phyloP scores from a whole-genome alignment of 30 jellyfish, hydroid and myxozoan species.

The Hydractinia echinata region DNA sequence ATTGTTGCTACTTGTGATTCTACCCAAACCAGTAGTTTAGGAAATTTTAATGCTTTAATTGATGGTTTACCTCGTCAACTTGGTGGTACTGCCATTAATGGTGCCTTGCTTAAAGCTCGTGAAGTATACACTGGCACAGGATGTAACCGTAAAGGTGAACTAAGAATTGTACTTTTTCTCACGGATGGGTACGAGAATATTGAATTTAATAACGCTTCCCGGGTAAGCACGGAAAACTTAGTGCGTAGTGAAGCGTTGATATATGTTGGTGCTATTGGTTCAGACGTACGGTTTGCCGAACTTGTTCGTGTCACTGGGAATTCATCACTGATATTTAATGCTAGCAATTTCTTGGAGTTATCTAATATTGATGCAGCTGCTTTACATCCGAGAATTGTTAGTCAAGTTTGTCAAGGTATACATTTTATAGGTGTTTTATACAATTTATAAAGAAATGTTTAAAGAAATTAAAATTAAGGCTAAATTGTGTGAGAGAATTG shows the following conservation, averaged over 20 bases:
- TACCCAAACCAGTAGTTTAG: neutral
- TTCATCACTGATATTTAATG: neutral
- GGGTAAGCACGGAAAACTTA: neutral
- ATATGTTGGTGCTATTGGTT: slow-evolving; percentile 25
- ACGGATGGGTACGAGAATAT: slow-evolving; percentile 25
- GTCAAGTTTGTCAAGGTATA: too few relatives aligned
- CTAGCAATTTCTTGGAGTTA: neutral
- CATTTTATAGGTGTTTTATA: too few relatives aligned
- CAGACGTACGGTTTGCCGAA: neutral
- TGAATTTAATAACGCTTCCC: neutral
- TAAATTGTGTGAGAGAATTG: too few relatives aligned
- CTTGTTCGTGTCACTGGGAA: neutral
- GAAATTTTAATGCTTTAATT: neutral
- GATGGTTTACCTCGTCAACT: neutral
- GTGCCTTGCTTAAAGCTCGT: neutral
- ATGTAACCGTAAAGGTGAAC: neutral
- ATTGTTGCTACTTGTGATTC: slow-evolving; percentile 9
- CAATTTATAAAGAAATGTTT: too few relatives aligned
- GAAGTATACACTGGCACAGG: neutral
- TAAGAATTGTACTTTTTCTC: slow-evolving; percentile 3
- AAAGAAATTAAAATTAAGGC: too few relatives aligned
- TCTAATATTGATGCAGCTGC: neutral
- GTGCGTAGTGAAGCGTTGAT: slow-evolving; percentile 14
- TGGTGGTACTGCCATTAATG: slow-evolving; percentile 28
- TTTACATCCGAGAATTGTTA: too few relatives aligned